A percentile compares a stretch with the other conserved stretches of the same genome.
phyloP scores from a whole-genome alignment of 1,140 invertebrate genomes.

The Pachyrhynchus sulphureomaculatus region DNA sequence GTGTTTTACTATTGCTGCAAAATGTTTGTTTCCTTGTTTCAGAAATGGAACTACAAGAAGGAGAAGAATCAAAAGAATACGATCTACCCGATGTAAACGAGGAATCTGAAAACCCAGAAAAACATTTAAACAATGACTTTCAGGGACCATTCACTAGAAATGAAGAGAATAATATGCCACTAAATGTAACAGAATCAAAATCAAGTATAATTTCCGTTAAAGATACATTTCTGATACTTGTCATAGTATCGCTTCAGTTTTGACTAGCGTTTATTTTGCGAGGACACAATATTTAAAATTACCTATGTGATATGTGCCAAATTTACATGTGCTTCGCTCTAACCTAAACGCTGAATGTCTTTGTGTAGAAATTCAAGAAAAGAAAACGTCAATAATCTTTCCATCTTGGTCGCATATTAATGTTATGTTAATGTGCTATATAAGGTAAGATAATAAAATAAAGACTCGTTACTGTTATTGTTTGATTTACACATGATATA shows the following conservation, averaged over 20 bases:
- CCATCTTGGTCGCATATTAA: conserved; percentile 17
- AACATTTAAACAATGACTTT: conserved; percentile 44
- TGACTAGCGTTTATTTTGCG: conserved; percentile 37
- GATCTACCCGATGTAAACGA: conserved; percentile 29
- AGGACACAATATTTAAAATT: conserved; percentile 40
- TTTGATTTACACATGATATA: no score
- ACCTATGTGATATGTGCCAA: conserved; percentile 53
- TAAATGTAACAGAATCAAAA: conserved; percentile 33
- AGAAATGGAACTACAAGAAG: conserved; percentile 49
- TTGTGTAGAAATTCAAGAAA: conserved; percentile 9
- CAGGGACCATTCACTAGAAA: conserved; percentile 44
- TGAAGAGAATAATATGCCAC: conserved; percentile 37
- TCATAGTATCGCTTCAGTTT: conserved; percentile 37
- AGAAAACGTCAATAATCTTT: not conserved
- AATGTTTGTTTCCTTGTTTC: conserved; percentile 33
- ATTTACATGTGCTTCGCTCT: conserved; percentile 50
- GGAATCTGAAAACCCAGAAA: conserved; percentile 40
- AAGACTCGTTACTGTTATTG: conserved; percentile 27
- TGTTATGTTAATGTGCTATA: not conserved
- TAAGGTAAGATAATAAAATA: conserved; percentile 2
- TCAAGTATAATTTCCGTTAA: conserved; percentile 19
- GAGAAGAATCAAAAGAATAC: conserved; percentile 41
- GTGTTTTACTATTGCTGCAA: no score
- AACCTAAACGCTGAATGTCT: conserved; percentile 19
- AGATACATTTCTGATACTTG: conserved; percentile 27